Percentiles rank a stretch among this genome's conserved stretches.
Conservation (phyloP, 2,113 vertebrate species). For the Nycticorax nycticorax region DNA sequence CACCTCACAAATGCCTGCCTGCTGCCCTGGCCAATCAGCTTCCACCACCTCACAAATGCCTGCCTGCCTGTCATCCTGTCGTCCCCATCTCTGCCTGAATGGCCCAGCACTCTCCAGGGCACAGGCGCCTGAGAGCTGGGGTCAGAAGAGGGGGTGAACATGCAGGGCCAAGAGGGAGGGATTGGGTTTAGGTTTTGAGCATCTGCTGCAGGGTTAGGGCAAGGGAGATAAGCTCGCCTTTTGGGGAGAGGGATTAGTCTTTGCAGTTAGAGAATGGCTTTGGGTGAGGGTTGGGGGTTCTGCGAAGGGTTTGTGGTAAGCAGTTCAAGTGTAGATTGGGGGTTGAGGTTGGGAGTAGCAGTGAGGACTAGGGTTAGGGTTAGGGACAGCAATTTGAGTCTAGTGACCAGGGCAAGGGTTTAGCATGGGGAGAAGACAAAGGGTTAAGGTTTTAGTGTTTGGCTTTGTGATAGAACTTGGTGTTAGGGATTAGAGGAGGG, state of each 20-base stretch:
- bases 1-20: not conserved
- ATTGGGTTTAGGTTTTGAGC: not conserved
- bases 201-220: fast-evolving
- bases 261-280: not conserved
- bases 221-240: fast-evolving
- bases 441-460: not conserved
- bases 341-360: not conserved
- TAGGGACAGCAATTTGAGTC: not conserved
- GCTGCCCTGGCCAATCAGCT: not conserved
- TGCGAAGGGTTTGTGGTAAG: not conserved
- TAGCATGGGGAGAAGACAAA: not conserved
- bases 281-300: not conserved
- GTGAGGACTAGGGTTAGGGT: not conserved
- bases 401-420: not conserved
- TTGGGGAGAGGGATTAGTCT: not conserved
- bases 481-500: not conserved
- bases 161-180: not conserved
- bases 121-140: fast-evolving
- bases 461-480: not conserved
- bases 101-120: fast-evolving
- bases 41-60: not conserved
- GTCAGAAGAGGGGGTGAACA: not conserved
- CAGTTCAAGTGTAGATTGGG: not conserved
- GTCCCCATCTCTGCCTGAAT: no score
- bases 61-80: not conserved